A percentile compares a stretch with the other conserved stretches of the same genome.
Evolutionary conservation across 2,888 invertebrate genomes (phyloP).

Genomic region (Hydrotaea diabolus): DNA sequence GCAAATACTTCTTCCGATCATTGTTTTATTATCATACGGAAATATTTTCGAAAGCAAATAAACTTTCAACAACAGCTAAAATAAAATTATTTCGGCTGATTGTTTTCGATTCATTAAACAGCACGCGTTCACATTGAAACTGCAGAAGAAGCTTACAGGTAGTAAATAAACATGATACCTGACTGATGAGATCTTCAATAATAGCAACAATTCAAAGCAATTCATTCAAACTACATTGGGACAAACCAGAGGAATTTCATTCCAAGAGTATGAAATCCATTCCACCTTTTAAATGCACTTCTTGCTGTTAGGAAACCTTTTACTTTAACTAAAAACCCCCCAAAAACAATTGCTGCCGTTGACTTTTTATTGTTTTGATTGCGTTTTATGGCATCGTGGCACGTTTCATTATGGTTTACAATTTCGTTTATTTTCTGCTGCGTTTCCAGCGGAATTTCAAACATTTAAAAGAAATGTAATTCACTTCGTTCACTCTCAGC

Average conservation of each 20-base stretch:
- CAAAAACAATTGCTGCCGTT: slow-evolving; percentile 20
- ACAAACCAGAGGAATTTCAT: not conserved
- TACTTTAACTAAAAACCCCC: not conserved
- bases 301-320: not conserved
- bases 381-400: slow-evolving; percentile 27
- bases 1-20: not conserved
- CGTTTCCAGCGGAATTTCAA: slow-evolving; percentile 1
- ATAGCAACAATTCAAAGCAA: not conserved
- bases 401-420: slow-evolving; percentile 2
- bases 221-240: not conserved
- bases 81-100: not conserved
- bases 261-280: not conserved
- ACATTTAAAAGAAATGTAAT: not conserved
- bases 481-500: not conserved
- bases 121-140: slow-evolving; percentile 31
- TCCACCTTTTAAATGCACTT: slow-evolving; percentile 1
- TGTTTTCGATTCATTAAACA: slow-evolving; percentile 18
- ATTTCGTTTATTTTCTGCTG: not conserved
- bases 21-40: not conserved
- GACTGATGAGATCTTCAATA: not conserved
- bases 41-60: not conserved
- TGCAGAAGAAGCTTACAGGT: not conserved
- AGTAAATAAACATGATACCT: slow-evolving; percentile 12
- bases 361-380: not conserved
- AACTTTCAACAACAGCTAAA: not conserved